Base-by-base conservation (phyloP, 1,140 invertebrate genomes). In the Procambarus clarkii region DNA sequence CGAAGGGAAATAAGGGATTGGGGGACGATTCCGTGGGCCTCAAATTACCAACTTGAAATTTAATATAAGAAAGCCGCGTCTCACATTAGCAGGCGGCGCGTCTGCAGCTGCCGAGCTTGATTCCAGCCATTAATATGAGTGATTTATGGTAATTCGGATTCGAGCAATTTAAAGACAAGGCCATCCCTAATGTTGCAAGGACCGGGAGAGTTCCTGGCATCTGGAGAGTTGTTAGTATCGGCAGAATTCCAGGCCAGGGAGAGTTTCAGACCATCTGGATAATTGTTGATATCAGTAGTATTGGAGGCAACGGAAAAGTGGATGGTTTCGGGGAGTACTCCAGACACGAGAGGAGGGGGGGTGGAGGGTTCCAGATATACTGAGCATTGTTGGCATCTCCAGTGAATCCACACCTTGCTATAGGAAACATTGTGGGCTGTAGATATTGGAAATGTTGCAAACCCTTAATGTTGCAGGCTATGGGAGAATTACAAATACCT, bases 61-160 rank as follows among this genome's bases (percentile, higher is more conserved):
- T 34, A 74, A 8, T 21, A 74, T 74, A 74, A 74, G 69, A 74
- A 74, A 74, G 24, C n/a, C 8, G 69, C 34, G n/a, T 24, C 5
- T 15, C 5, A 34, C 69, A 64, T 64, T 64, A 64, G 60, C 13
- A 18, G 21, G 60, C 21, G 60, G 60, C 4, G 21, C 60, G 60
- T 64, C 15, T 64, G 60, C 60, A 64, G 15, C 60, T 64, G 60
- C 60, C 3, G 18, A 5, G 60, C 60, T 64, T 4, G 18, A 64
- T 64, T 64, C 60, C 69, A 8, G 8, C 69, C 69, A 74, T 74
- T 74, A 34, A 74, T 74, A 74, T 74, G 8, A 34, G 69, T 74
- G 69, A 74, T 74, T 74, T 74, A 74, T 74, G 69, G 69, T 74
- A 74, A 74, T 74, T 74, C 69, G 69, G 69, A 74, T 34, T 74